Conservation (phyloP, 2,888 invertebrate species). For the Drosophila rellima region DNA sequence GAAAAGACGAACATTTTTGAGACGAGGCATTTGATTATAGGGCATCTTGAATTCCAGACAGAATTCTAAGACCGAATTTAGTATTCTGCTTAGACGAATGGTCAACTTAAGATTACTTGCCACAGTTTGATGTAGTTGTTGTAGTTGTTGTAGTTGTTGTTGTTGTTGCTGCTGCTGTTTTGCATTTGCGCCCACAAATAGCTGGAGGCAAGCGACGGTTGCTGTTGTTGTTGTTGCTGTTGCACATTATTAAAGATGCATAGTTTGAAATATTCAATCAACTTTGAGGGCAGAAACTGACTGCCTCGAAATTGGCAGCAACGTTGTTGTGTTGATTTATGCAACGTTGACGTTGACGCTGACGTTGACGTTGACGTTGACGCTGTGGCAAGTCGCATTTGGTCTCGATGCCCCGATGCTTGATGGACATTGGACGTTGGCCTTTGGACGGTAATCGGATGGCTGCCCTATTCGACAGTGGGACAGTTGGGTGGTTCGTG, state of each 20-base stretch:
- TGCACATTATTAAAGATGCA: slow-evolving; percentile 79
- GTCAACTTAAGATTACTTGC: slow-evolving; percentile 32
- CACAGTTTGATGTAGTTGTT: slow-evolving; percentile 11
- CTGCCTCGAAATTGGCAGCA: slow-evolving; percentile 51
- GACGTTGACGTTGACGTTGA: slow-evolving; percentile 69
- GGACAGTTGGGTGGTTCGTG: slow-evolving; percentile 26
- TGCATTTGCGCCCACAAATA: slow-evolving; percentile 72
- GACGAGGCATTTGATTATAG: slow-evolving; percentile 30
- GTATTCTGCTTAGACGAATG: slow-evolving; percentile 34
- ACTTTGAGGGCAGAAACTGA: slow-evolving; percentile 45
- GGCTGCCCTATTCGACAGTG: slow-evolving; percentile 22
- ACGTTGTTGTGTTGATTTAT: slow-evolving; percentile 57
- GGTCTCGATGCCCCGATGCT: slow-evolving; percentile 52
- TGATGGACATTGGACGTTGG: slow-evolving; percentile 45
- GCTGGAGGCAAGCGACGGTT: slow-evolving; percentile 50
- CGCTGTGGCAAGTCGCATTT: slow-evolving; percentile 72
- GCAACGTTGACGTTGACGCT: slow-evolving; percentile 62
- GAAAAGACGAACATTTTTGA: slow-evolving; percentile 15
- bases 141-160: background rate
- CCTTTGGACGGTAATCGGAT: slow-evolving; percentile 36
- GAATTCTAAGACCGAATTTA: slow-evolving; percentile 8
- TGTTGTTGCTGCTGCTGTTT: slow-evolving; percentile 24
- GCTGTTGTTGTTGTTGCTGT: slow-evolving; percentile 43
- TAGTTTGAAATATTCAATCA: slow-evolving; percentile 81
- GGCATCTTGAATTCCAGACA: slow-evolving; percentile 27